Evolutionary conservation across 2,888 invertebrate species (phyloP).

Genomic region (Nemoura dubitans): DNA sequence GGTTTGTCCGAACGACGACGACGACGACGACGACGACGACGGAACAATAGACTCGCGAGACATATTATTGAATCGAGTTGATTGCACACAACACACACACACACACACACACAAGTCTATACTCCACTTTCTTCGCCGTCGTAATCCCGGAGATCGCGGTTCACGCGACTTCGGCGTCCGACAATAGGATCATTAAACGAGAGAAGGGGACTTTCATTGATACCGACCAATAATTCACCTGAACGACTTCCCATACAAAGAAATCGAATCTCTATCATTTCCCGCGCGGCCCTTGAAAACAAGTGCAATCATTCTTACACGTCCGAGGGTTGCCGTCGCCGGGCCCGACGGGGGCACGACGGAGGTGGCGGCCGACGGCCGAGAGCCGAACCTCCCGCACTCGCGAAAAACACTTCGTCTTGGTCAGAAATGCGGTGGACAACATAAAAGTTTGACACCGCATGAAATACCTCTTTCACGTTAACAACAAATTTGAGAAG

Average conservation of each 20-base stretch:
- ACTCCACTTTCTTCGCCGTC: conserved; percentile 18
- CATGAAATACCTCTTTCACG: not conserved
- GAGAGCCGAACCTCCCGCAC: not conserved
- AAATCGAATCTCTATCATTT: conserved; percentile 38
- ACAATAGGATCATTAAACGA: conserved; percentile 41
- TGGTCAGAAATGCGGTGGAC: conserved; percentile 7
- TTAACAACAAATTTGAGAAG: not conserved
- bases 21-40: no score
- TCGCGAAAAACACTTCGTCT: conserved; percentile 13
- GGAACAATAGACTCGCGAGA: conserved; percentile 44
- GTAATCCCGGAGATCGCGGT: not conserved
- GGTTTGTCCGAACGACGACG: conserved; percentile 25
- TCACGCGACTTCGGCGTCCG: conserved; percentile 22
- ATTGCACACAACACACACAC: conserved; percentile 20
- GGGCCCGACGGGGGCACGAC: no score
- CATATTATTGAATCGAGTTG: conserved; percentile 44
- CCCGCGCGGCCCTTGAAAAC: not conserved
- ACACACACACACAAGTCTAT: conserved; percentile 31
- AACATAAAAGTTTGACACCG: conserved; percentile 12
- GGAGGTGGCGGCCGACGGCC: not conserved
- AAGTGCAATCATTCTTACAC: conserved; percentile 18
- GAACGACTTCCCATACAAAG: conserved; percentile 42
- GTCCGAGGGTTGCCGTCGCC: not conserved
- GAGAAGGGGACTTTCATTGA: conserved; percentile 26
- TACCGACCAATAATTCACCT: conserved; percentile 45